These are phyloP conservation scores for Agrilus planipennis DNA, from an alignment of 1,140 invertebrate genomes.

Conservation along the genomic window DNA sequence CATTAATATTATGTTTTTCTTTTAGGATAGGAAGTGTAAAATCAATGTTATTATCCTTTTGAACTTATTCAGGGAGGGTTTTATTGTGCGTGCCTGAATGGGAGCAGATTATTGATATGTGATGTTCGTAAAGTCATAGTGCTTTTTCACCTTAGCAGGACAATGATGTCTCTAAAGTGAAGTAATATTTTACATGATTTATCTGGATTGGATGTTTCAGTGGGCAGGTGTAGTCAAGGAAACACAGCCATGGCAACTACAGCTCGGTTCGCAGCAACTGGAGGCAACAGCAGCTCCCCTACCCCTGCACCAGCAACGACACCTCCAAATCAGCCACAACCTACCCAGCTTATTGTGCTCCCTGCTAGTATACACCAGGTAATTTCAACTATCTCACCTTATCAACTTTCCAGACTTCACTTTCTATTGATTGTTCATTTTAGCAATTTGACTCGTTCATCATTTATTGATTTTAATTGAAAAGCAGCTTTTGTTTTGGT, in stretches of 20 bases:
- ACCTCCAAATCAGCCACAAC: constrained; percentile 27
- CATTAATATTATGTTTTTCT: no score
- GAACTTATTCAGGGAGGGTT: no score
- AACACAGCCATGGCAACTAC: constrained; percentile 33
- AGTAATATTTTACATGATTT: background rate
- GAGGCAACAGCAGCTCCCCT: constrained; percentile 28
- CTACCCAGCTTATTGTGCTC: constrained; percentile 33
- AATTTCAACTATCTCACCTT: constrained; percentile 9
- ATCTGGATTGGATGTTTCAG: constrained; percentile 23
- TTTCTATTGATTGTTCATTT: constrained; percentile 12
- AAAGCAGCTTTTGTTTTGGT: no score
- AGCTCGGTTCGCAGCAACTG: constrained; percentile 32
- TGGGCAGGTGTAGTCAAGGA: constrained; percentile 30
- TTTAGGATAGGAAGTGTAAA: no score
- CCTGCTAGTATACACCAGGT: constrained; percentile 35
- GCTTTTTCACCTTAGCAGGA: background rate
- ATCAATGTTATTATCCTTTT: no score
- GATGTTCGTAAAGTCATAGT: background rate
- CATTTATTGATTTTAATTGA: no score
- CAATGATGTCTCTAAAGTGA: constrained; percentile 2
- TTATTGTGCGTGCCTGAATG: no score
- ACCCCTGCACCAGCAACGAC: constrained; percentile 30
- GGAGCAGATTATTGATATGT: no score
- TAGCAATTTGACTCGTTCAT: no score
- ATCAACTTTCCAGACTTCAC: background rate